Percentiles rank a stretch among this genome's conserved stretches.
phyloP scores from a whole-genome alignment of 2,113 vertebrate species.

The Lucifuga dentata region DNA sequence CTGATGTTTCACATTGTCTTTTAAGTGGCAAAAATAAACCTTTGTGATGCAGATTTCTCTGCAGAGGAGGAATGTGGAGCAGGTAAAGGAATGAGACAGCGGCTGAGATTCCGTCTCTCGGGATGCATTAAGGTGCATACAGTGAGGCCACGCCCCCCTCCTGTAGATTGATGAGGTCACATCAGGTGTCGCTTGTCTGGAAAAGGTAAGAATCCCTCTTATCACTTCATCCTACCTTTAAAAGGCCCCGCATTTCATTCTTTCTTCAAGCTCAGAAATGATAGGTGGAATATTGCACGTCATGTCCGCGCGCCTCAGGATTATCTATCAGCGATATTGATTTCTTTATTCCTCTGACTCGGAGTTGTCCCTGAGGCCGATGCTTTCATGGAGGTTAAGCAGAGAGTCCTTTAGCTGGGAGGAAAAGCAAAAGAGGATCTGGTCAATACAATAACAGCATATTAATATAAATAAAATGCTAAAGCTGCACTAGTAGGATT shows the following conservation, averaged over 20 bases:
- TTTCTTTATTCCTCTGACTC: constrained; percentile 87
- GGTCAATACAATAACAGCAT: background rate
- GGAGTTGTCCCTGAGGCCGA: constrained; percentile 84
- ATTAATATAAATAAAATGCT: too few species aligned
- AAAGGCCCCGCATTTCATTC: background rate
- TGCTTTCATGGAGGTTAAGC: constrained; percentile 89
- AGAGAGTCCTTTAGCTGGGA: constrained; percentile 92
- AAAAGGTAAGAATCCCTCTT: background rate
- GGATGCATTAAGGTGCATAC: constrained; percentile 10
- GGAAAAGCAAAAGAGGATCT: background rate
- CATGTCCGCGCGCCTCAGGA: constrained; percentile 76
- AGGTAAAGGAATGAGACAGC: background rate
- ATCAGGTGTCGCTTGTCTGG: background rate
- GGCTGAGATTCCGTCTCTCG: constrained; percentile 10
- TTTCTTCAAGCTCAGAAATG: constrained; percentile 39
- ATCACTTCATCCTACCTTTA: background rate
- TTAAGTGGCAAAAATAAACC: background rate
- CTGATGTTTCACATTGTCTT: background rate
- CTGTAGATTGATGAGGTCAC: background rate
- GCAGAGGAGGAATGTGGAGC: constrained; percentile 10
- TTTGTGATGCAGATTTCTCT: constrained; percentile 37
- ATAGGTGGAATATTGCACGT: constrained; percentile 84
- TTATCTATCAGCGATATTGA: constrained; percentile 85
- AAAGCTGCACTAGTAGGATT: too few species aligned
- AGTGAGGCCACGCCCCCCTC: background rate